These are phyloP conservation scores for Meliscaeva auricollis DNA, from an alignment of 2,888 invertebrate species.

Conservation along the genomic window DNA sequence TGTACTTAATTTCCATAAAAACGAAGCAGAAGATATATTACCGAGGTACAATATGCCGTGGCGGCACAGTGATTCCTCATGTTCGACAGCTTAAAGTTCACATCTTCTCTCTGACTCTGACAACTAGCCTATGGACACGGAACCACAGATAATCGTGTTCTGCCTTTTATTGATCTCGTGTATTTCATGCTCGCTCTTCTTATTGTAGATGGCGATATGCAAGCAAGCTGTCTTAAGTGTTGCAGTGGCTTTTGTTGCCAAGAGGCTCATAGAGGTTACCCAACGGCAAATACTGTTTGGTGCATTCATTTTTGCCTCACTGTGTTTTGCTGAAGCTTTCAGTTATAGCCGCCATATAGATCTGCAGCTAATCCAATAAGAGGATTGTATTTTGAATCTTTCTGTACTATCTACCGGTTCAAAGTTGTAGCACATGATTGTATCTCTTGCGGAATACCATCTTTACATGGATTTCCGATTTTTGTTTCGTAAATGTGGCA, in stretches of 20 bases:
- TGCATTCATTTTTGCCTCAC: slow-evolving; percentile 36
- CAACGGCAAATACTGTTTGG: slow-evolving; percentile 42
- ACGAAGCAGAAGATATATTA: slow-evolving; percentile 42
- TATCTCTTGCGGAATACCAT: slow-evolving; percentile 68
- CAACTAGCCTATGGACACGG: slow-evolving; percentile 33
- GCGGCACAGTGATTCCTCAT: slow-evolving; percentile 26
- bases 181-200: slow-evolving; percentile 29
- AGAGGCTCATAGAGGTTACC: slow-evolving; percentile 39
- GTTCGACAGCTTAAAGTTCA: slow-evolving; percentile 61
- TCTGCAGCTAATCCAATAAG: slow-evolving; percentile 42
- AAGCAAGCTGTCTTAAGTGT: slow-evolving; percentile 24
- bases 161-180: slow-evolving; percentile 52
- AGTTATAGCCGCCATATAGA: slow-evolving; percentile 48
- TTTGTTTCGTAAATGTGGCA: slow-evolving; percentile 65
- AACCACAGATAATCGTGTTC: slow-evolving; percentile 59
- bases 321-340: slow-evolving; percentile 22
- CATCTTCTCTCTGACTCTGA: slow-evolving; percentile 40
- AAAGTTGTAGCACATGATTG: slow-evolving; percentile 67
- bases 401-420: slow-evolving; percentile 61
- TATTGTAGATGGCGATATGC: slow-evolving; percentile 23
- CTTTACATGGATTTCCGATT: slow-evolving; percentile 67
- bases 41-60: slow-evolving; percentile 19
- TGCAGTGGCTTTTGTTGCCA: slow-evolving; percentile 31
- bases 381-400: slow-evolving; percentile 50
- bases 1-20: slow-evolving; percentile 53